Evolutionary conservation across 1,140 invertebrate species (phyloP).

Genomic region (Oreohelix idahoensis): DNA sequence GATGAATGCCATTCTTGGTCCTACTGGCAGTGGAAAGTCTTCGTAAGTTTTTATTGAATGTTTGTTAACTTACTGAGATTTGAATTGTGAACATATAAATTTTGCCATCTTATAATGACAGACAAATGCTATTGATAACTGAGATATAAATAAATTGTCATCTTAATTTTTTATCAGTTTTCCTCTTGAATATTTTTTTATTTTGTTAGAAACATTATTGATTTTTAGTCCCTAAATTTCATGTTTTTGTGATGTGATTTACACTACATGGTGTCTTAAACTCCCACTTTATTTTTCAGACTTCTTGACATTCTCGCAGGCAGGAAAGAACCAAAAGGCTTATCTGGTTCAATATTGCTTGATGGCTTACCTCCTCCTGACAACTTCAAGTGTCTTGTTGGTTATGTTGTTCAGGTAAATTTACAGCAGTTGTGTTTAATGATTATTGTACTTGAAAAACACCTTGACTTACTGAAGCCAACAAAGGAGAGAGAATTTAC

Average conservation of each 20-base stretch:
- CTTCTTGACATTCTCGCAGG: slow-evolving; percentile 72
- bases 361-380: slow-evolving; percentile 69
- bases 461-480: too few species aligned
- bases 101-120: not conserved
- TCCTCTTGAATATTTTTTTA: too few species aligned
- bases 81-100: not conserved
- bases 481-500: too few species aligned
- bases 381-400: slow-evolving; percentile 72
- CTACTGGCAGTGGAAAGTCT: slow-evolving; percentile 73
- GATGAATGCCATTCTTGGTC: slow-evolving; percentile 73
- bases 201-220: too few species aligned
- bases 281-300: slow-evolving; percentile 50
- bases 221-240: too few species aligned
- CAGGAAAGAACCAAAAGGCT: slow-evolving; percentile 66
- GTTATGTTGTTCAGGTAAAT: slow-evolving; percentile 72
- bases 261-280: too few species aligned
- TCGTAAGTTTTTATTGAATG: slow-evolving; percentile 63
- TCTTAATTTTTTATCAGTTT: too few species aligned
- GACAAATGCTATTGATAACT: too few species aligned
- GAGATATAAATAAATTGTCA: too few species aligned
- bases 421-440: too few species aligned
- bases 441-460: too few species aligned
- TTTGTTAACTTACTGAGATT: not conserved
- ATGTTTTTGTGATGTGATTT: too few species aligned
- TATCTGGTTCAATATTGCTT: slow-evolving; percentile 67